Percentiles rank a stretch among this genome's conserved stretches.
phyloP scores from a whole-genome alignment of 2,888 invertebrate species.

The Tetanocera ferruginea region DNA sequence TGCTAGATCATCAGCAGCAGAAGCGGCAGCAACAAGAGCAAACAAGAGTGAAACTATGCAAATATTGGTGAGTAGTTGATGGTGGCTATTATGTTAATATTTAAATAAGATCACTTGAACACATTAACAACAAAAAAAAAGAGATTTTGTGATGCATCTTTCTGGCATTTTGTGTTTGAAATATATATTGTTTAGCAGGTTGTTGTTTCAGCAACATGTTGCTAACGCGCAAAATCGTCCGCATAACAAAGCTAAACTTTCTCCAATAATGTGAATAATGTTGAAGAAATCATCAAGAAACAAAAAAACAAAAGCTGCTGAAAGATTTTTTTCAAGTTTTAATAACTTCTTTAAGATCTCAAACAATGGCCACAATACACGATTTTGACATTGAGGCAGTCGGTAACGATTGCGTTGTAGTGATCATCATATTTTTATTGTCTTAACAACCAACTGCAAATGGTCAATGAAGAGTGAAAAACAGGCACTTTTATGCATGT shows the following conservation, averaged over 20 bases:
- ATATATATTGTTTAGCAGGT: constrained; percentile 69
- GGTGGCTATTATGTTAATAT: constrained; percentile 8
- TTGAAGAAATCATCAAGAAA: neutral
- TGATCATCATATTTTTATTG: constrained; percentile 24
- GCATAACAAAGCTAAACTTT: constrained; percentile 25
- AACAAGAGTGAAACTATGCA: constrained; percentile 26
- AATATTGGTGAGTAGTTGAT: constrained; percentile 22
- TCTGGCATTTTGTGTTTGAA: constrained; percentile 55
- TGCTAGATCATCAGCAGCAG: constrained; percentile 30
- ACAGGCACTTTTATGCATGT: neutral
- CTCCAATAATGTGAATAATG: neutral
- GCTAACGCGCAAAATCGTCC: constrained; percentile 9
- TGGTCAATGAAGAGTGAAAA: constrained; percentile 3
- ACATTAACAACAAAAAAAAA: neutral
- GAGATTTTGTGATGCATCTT: neutral
- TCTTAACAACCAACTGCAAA: neutral
- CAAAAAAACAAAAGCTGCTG: neutral
- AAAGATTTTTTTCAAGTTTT: neutral
- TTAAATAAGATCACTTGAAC: constrained; percentile 24
- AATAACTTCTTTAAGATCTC: constrained; percentile 2
- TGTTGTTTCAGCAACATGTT: constrained; percentile 51
- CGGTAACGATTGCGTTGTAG: neutral
- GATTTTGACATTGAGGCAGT: constrained; percentile 21
- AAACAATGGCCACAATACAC: constrained; percentile 28
- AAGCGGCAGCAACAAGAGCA: constrained; percentile 52